phyloP scores from a whole-genome alignment of 1,140 invertebrate genomes.

The Triops longicaudatus region DNA sequence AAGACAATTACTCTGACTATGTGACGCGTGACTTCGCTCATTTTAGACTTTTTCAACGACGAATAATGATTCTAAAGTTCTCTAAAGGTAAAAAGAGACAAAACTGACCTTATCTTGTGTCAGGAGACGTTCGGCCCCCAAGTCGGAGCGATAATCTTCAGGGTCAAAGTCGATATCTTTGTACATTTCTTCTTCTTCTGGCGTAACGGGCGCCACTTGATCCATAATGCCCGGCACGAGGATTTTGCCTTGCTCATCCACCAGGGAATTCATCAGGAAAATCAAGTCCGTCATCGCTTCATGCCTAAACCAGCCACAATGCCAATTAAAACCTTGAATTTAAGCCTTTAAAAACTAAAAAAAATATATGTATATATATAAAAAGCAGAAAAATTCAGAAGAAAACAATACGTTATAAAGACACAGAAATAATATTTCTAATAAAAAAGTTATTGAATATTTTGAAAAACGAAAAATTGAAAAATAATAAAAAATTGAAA shows the following conservation, averaged over 20 bases:
- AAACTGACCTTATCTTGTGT: conserved; percentile 62
- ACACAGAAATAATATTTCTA: too few species aligned
- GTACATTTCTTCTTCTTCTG: conserved; percentile 70
- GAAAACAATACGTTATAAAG: not conserved
- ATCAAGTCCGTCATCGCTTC: conserved; percentile 85
- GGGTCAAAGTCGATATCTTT: conserved; percentile 83
- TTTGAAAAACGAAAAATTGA: too few species aligned
- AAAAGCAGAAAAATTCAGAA: too few species aligned
- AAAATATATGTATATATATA: not conserved
- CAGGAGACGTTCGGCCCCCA: conserved; percentile 60
- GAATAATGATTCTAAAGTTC: too few species aligned
- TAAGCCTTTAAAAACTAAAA: too few species aligned
- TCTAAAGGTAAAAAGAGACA: not conserved
- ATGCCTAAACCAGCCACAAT: conserved; percentile 46
- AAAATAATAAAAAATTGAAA: too few species aligned
- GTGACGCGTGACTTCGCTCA: too few species aligned
- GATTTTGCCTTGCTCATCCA: conserved; percentile 76
- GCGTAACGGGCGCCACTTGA: conserved; percentile 61
- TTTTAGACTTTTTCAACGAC: too few species aligned
- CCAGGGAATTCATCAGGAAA: conserved; percentile 68
- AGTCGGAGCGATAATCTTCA: conserved; percentile 60
- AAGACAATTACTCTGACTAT: too few species aligned
- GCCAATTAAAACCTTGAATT: not conserved
- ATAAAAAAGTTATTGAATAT: too few species aligned
- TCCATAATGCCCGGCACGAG: conserved; percentile 68